These are phyloP conservation scores for Ctenodactylus gundi DNA, from an alignment of 2,113 vertebrate species.

Conservation along the genomic window DNA sequence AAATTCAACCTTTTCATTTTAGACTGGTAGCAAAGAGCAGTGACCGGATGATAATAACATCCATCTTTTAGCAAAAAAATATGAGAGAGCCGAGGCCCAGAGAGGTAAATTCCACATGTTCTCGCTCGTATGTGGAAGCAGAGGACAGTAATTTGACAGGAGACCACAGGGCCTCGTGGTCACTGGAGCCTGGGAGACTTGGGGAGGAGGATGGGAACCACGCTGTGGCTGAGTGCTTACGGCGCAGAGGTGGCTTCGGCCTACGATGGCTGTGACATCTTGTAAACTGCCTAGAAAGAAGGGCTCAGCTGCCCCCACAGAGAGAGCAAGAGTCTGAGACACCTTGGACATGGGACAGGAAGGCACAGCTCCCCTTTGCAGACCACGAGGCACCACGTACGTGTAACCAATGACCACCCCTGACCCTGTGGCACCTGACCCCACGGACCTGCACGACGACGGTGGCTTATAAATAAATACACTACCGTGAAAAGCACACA, in stretches of 20 bases:
- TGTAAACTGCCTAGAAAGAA: not conserved
- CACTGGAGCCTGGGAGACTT: not conserved
- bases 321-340: too few relatives aligned
- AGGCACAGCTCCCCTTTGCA: too few relatives aligned
- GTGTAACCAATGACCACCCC: too few relatives aligned
- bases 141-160: not conserved
- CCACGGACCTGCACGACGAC: too few relatives aligned
- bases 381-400: too few relatives aligned
- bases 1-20: not conserved
- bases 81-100: not conserved
- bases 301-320: not conserved
- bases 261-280: not conserved
- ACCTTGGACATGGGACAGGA: too few relatives aligned
- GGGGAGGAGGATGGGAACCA: too few relatives aligned
- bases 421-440: too few relatives aligned
- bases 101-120: not conserved
- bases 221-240: too few relatives aligned
- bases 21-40: slow-evolving; percentile 7
- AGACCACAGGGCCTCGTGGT: too few relatives aligned
- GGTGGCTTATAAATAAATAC: too few relatives aligned
- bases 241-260: not conserved
- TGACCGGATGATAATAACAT: slow-evolving; percentile 2
- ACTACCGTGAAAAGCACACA: too few relatives aligned
- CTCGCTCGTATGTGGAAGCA: not conserved
- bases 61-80: not conserved